Base-by-base conservation (phyloP, 2,888 invertebrate species). In the Drosophila pseudotalamancana region DNA sequence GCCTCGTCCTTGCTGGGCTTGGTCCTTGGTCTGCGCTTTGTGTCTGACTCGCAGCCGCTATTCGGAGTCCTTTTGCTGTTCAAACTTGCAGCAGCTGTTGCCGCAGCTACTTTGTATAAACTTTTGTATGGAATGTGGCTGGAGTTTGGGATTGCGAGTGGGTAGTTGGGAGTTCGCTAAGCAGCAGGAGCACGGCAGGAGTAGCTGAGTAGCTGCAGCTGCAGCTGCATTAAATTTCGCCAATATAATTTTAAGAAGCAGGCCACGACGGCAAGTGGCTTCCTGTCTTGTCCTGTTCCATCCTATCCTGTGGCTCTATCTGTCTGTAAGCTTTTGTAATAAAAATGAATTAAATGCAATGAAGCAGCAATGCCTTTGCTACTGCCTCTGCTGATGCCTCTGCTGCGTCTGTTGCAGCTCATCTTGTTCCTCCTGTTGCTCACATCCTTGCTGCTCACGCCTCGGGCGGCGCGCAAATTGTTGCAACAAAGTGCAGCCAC, bases 311-410 rank as follows among this genome's bases (percentile, higher is more conserved):
- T 42, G 16, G 73, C 77, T 55, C 61, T 84, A 72, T 74, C 85
- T 87, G 81, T 77, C 66, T 81, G 81, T 82, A 72, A 82, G 81
- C 87, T 81, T 86, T 72, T 75, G 86, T 84, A 87, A 87, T 84
- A 84, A 84, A 84, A 84, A 84, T 84, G 83, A 84, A 84, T 84
- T 84, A 84, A 84, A 84, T 84, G 88, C 83, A 87, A 87, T 84
- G 88, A 87, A 84, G 83, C 77, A 72, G 79, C 69, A 72, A 57
- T 51, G 35, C 23, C 45, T 31, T 19, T 18, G 18, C n/a, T 8
- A 11, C 14, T 6, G 6, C 19, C 1, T 1, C 25, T 45, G 19
- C 19, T 12, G 4, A 4, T 0, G 11, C 18, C n/a, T 2, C 29
- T 32, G 31, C 27, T 37, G 55, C n/a, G n/a, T n/a, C n/a, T n/a